Conservation (phyloP, 2,888 invertebrate genomes). For the Trypoxylon attenuatum region DNA sequence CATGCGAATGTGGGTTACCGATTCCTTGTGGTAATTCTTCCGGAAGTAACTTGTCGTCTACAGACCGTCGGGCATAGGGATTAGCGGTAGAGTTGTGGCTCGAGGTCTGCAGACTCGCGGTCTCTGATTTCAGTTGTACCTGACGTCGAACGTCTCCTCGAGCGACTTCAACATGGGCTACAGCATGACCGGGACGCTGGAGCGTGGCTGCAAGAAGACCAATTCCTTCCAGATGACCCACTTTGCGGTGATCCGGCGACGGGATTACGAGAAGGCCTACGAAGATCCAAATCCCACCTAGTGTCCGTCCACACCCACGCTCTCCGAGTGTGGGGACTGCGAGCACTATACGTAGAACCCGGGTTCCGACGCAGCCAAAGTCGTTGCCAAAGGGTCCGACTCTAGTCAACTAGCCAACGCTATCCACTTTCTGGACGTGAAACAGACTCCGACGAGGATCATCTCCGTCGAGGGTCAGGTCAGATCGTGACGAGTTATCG, state of each 20-base stretch:
- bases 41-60: neutral
- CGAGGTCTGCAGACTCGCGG: too few relatives aligned
- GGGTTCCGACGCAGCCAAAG: slow-evolving; percentile 1
- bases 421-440: neutral
- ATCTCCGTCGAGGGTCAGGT: too few relatives aligned
- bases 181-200: slow-evolving; percentile 90
- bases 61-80: neutral
- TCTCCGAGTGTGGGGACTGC: slow-evolving; percentile 72
- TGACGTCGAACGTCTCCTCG: slow-evolving; percentile 89
- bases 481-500: neutral
- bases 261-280: slow-evolving; percentile 81
- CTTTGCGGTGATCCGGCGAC: slow-evolving; percentile 89
- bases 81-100: slow-evolving; percentile 1
- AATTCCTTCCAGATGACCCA: slow-evolving; percentile 90
- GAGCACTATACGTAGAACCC: slow-evolving; percentile 67
- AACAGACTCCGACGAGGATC: neutral
- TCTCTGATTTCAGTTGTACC: slow-evolving; percentile 78
- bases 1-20: neutral
- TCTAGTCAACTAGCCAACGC: neutral
- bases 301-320: slow-evolving; percentile 72
- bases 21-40: neutral
- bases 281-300: slow-evolving; percentile 73
- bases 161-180: slow-evolving; percentile 94
- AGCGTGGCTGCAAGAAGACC: slow-evolving; percentile 85
- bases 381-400: neutral